A percentile compares a stretch with the other conserved stretches of the same genome.
phyloP scores from a whole-genome alignment of 2,888 invertebrate species.

The Sphecodes monilicornis region DNA sequence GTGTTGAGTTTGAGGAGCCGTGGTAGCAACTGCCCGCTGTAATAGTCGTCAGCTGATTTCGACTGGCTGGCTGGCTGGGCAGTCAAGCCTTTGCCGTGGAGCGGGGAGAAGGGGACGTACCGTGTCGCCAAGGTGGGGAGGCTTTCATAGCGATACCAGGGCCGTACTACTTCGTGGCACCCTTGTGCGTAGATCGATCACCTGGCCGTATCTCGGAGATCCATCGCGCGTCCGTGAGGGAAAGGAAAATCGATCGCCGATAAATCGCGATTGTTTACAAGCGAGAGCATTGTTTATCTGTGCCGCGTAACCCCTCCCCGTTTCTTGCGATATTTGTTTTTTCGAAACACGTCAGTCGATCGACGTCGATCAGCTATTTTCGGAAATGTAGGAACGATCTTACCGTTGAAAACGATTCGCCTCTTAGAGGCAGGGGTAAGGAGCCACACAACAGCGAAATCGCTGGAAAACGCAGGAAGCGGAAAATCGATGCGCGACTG shows the following conservation, averaged over 20 bases:
- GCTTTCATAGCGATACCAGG: slow-evolving; percentile 60
- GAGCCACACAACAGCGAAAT: not conserved
- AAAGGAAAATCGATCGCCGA: slow-evolving; percentile 5
- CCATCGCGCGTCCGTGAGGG: not conserved
- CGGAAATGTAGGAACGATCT: not conserved
- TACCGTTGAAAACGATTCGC: not conserved
- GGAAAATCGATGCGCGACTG: slow-evolving; percentile 53
- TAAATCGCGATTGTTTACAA: not conserved
- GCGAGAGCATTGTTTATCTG: not conserved
- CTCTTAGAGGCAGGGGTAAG: not conserved
- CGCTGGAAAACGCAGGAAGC: slow-evolving; percentile 24
- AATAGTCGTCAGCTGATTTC: slow-evolving; percentile 76
- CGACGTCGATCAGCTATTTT: slow-evolving; percentile 2
- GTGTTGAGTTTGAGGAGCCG: slow-evolving; percentile 79
- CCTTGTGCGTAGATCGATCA: slow-evolving; percentile 49
- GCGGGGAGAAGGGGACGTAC: slow-evolving; percentile 40
- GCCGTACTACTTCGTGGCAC: slow-evolving; percentile 26
- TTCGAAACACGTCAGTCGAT: not conserved
- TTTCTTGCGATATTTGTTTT: not conserved
- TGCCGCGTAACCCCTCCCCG: not conserved
- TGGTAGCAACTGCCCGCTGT: slow-evolving; percentile 79
- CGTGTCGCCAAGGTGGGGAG: slow-evolving; percentile 20
- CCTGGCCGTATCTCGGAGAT: not conserved
- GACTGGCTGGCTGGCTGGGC: slow-evolving; percentile 70
- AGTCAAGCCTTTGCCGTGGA: slow-evolving; percentile 53